phyloP scores from a whole-genome alignment of 2,113 vertebrate species.

The Poeciliopsis occidentalis region DNA sequence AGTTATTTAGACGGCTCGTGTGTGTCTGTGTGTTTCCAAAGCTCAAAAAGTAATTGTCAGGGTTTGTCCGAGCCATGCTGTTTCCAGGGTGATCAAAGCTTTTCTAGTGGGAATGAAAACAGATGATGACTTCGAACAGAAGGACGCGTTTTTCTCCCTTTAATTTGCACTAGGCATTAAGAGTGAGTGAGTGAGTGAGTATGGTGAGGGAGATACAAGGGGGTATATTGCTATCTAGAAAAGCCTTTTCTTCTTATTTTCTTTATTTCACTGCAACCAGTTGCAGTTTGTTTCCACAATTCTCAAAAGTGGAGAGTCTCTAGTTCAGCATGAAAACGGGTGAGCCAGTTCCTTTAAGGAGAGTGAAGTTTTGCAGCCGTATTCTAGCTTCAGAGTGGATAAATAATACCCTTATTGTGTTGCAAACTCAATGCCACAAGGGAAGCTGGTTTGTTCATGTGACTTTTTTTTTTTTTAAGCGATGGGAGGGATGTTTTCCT shows the following conservation, averaged over 20 bases:
- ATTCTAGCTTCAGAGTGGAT: constrained; percentile 42
- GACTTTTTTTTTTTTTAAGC: constrained; percentile 48
- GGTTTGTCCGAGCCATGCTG: constrained; percentile 45
- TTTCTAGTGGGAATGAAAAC: constrained; percentile 46
- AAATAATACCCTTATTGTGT: constrained; percentile 59
- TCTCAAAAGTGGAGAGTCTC: constrained; percentile 48
- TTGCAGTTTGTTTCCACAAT: constrained; percentile 70
- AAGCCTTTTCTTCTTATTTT: constrained; percentile 21
- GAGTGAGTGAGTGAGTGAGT: background rate
- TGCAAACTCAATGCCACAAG: constrained; percentile 24
- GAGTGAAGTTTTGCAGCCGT: constrained; percentile 45
- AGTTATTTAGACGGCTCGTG: constrained; percentile 13
- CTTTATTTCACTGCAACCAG: constrained; percentile 70
- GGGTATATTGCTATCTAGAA: constrained; percentile 27
- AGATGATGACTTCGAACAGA: constrained; percentile 41
- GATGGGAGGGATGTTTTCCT: constrained; percentile 46
- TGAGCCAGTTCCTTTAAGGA: constrained; percentile 33
- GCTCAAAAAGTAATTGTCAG: constrained; percentile 49
- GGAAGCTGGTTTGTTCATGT: constrained; percentile 51
- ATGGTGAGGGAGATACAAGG: background rate
- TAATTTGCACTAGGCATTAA: constrained; percentile 42
- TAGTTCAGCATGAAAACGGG: constrained; percentile 33
- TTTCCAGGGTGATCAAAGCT: constrained; percentile 67
- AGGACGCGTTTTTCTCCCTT: constrained; percentile 35
- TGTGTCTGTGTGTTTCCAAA: constrained; percentile 10